Evolutionary conservation across 2,797 vertebrate genomes (phyloP).

Genomic region (Sylvilagus floridanus): DNA sequence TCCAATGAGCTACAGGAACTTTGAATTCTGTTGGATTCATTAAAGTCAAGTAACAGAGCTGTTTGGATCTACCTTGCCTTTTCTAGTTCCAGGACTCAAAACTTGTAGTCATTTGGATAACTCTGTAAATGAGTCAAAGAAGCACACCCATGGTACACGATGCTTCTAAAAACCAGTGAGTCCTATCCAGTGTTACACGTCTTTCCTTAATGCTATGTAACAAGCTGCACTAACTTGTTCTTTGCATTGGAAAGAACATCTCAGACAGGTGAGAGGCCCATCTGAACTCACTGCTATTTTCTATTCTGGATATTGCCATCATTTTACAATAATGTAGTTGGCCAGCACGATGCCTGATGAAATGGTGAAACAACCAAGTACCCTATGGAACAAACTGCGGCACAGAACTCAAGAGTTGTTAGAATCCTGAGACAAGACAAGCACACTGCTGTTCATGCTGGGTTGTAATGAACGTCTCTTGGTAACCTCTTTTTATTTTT

Average conservation of each 20-base stretch:
- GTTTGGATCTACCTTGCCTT: not conserved
- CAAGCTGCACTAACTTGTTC: not conserved
- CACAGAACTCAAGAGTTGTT: not conserved
- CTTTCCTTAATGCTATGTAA: not conserved
- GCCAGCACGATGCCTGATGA: not conserved
- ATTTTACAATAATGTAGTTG: not conserved
- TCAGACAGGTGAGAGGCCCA: not conserved
- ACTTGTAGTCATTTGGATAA: not conserved
- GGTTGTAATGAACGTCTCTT: not conserved
- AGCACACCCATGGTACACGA: not conserved
- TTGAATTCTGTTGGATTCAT: not conserved
- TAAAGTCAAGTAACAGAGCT: not conserved
- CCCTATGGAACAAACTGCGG: not conserved
- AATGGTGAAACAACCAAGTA: not conserved
- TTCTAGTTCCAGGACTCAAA: not conserved
- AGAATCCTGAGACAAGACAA: not conserved
- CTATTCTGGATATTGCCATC: not conserved
- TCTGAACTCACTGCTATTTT: slow-evolving; percentile 29
- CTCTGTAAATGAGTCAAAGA: not conserved
- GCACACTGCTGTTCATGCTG: not conserved
- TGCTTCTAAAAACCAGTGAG: not conserved
- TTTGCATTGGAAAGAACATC: not conserved
- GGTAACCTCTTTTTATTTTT: not conserved
- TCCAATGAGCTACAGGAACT: not conserved
- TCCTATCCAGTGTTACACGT: not conserved